phyloP scores from a whole-genome alignment of 1,140 invertebrate genomes.

The Lethrus apterus region DNA sequence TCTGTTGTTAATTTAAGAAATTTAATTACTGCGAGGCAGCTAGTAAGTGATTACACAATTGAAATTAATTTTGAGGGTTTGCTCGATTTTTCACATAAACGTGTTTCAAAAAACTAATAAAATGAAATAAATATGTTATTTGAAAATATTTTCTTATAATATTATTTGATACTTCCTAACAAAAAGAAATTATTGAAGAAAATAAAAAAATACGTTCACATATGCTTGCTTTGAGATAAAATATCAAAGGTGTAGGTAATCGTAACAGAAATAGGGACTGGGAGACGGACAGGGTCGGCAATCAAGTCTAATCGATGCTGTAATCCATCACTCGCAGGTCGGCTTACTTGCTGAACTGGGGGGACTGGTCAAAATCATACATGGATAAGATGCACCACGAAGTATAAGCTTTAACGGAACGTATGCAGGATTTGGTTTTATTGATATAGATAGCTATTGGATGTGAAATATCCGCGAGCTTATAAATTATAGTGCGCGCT shows the following conservation, averaged over 20 bases:
- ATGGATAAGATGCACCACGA: slow-evolving; percentile 6
- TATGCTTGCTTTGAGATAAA: too few relatives aligned
- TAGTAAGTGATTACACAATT: too few relatives aligned
- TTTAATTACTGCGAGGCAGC: too few relatives aligned
- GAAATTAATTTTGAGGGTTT: too few relatives aligned
- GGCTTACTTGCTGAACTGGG: not conserved
- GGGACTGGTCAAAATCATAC: slow-evolving; percentile 11
- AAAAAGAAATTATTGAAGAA: slow-evolving; percentile 5
- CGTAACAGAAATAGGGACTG: not conserved
- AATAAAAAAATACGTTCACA: too few relatives aligned
- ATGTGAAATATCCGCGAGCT: too few relatives aligned
- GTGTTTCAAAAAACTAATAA: not conserved
- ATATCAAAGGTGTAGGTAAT: not conserved
- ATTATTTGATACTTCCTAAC: slow-evolving; percentile 3
- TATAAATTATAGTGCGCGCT: too few relatives aligned
- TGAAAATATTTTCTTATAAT: slow-evolving; percentile 2
- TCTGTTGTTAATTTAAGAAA: too few relatives aligned
- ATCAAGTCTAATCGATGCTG: slow-evolving; percentile 41
- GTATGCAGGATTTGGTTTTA: slow-evolving; percentile 11
- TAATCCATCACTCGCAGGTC: slow-evolving; percentile 36
- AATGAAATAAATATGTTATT: not conserved
- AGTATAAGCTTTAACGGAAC: too few relatives aligned
- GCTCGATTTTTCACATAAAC: not conserved
- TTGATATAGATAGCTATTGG: slow-evolving; percentile 8
- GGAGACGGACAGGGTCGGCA: slow-evolving; percentile 28